Evolutionary conservation across 1,140 invertebrate species (phyloP).

Genomic region (Pogonomyrmex barbatus): DNA sequence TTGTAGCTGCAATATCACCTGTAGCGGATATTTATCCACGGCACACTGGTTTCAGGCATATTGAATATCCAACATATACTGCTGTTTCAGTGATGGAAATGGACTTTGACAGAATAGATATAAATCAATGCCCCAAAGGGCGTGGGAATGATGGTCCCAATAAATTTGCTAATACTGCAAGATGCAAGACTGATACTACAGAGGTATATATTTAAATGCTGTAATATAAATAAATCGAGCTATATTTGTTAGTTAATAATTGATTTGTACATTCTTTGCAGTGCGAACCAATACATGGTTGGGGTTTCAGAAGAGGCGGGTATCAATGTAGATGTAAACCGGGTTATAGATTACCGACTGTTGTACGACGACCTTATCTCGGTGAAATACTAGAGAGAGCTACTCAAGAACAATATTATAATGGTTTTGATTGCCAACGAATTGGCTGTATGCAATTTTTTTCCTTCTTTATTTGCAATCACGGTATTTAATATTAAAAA

Average conservation of each 20-base stretch:
- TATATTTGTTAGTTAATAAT: constrained; percentile 11
- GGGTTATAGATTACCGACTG: constrained; percentile 94
- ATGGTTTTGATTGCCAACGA: constrained; percentile 95
- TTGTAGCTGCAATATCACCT: constrained; percentile 96
- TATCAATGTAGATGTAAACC: constrained; percentile 98
- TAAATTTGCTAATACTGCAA: constrained; percentile 94
- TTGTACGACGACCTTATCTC: constrained; percentile 95
- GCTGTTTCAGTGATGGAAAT: constrained; percentile 97
- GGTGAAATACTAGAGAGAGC: constrained; percentile 97
- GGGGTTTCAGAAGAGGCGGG: constrained; percentile 97
- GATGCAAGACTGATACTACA: constrained; percentile 97
- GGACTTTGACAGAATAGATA: constrained; percentile 98
- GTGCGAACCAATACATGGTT: constrained; percentile 98
- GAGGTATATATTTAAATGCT: constrained; percentile 89
- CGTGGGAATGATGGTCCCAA: constrained; percentile 96
- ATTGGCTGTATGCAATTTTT: constrained; percentile 94
- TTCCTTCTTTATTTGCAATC: constrained; percentile 17
- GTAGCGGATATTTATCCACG: constrained; percentile 98
- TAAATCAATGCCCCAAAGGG: constrained; percentile 97
- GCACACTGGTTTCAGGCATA: constrained; percentile 97
- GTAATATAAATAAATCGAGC: constrained; percentile 14
- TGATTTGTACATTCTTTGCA: constrained; percentile 79
- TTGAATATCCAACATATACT: constrained; percentile 98
- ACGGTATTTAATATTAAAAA: constrained; percentile 18
- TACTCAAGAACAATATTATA: constrained; percentile 95